Percentiles rank a stretch among this genome's conserved stretches.
phyloP scores from a whole-genome alignment of 2,888 invertebrate genomes.

The Tipula helvola region DNA sequence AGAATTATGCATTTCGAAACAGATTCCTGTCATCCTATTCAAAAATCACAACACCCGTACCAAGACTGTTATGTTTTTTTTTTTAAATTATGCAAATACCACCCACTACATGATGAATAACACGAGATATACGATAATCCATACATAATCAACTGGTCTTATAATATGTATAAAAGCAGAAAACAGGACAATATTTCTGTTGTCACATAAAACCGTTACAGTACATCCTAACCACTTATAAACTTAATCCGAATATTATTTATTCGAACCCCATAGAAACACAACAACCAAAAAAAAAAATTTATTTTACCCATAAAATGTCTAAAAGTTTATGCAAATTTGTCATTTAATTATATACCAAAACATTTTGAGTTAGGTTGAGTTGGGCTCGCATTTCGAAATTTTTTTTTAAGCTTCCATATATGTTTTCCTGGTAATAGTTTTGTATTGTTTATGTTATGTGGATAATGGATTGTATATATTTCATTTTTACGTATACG shows the following conservation, averaged over 20 bases:
- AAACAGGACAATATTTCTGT: neutral
- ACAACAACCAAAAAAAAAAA: neutral
- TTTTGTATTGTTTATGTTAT: neutral
- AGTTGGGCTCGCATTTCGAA: neutral
- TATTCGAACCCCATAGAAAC: neutral
- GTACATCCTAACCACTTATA: neutral
- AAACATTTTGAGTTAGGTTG: neutral
- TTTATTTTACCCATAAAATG: neutral
- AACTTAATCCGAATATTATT: neutral
- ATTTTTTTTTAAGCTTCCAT: neutral
- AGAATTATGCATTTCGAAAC: too few relatives aligned
- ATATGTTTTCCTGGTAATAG: neutral
- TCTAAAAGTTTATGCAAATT: neutral
- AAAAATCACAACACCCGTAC: too few relatives aligned
- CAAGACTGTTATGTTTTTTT: too few relatives aligned
- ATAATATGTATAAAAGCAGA: neutral
- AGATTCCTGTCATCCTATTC: too few relatives aligned
- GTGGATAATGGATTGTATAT: neutral
- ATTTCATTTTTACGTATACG: neutral
- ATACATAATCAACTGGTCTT: neutral
- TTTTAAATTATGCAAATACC: too few relatives aligned
- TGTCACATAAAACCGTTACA: neutral
- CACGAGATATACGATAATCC: neutral
- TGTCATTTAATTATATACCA: neutral
- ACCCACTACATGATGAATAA: neutral